Evolutionary conservation across 2,888 invertebrate species (phyloP).

Genomic region (Chelonus formosanus): DNA sequence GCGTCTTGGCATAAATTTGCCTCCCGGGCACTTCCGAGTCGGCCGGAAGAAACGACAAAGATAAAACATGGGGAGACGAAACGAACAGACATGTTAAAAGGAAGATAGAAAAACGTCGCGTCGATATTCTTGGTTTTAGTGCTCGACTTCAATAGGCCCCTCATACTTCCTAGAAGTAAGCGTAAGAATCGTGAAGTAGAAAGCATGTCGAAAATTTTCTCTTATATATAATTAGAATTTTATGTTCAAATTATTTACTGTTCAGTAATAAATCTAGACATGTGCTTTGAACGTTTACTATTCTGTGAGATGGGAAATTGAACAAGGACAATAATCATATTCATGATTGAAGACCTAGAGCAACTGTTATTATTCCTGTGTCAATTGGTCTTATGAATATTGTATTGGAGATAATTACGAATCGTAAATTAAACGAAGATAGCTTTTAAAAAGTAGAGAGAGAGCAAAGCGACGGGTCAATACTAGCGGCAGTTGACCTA

Average conservation of each 20-base stretch:
- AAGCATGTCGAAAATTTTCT: constrained; percentile 40
- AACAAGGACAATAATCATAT: not conserved
- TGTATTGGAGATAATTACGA: not conserved
- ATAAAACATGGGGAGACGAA: constrained; percentile 20
- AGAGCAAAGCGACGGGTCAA: constrained; percentile 15
- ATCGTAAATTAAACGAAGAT: not conserved
- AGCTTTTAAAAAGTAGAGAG: not conserved
- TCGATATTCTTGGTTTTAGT: constrained; percentile 36
- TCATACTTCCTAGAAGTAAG: constrained; percentile 17
- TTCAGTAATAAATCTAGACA: not conserved
- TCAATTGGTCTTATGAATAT: constrained; percentile 8
- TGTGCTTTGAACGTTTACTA: no score
- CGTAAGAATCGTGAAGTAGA: constrained; percentile 32
- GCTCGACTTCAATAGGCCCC: not conserved
- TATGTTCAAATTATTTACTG: constrained; percentile 6
- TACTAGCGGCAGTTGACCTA: constrained; percentile 23
- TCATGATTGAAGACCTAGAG: constrained; percentile 13
- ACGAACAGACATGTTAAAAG: constrained; percentile 25
- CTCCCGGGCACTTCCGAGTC: constrained; percentile 38
- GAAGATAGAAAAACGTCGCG: constrained; percentile 11
- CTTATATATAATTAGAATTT: constrained; percentile 7
- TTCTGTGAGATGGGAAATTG: no score
- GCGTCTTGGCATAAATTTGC: constrained; percentile 42
- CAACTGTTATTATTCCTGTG: constrained; percentile 9
- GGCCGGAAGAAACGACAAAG: constrained; percentile 34